Conservation (phyloP, 23 tunicate genomes). For the Phallusia fumigata region DNA sequence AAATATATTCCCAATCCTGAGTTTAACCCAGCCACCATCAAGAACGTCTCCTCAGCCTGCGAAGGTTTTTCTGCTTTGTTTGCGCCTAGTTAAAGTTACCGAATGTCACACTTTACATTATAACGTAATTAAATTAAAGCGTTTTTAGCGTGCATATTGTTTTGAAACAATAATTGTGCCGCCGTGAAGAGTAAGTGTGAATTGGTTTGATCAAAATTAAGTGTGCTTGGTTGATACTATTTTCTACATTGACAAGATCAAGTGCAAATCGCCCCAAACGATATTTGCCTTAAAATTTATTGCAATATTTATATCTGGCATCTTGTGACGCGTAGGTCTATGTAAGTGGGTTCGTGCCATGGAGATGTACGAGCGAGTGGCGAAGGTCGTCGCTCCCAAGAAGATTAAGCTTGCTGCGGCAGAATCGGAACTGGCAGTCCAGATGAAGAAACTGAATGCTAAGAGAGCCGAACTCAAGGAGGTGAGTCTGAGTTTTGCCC, state of each 20-base stretch:
- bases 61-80: no score
- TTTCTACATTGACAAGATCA: no score
- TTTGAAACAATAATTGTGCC: no score
- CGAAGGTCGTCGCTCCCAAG: slow-evolving; percentile 97
- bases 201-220: no score
- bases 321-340: slow-evolving; percentile 43
- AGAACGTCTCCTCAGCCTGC: slow-evolving; percentile 96
- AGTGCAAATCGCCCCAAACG: no score
- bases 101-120: no score
- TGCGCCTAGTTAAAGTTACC: no score
- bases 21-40: slow-evolving; percentile 81
- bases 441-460: slow-evolving; percentile 81
- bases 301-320: neutral
- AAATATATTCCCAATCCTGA: slow-evolving; percentile 87
- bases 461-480: slow-evolving; percentile 91
- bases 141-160: no score
- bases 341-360: slow-evolving; percentile 97
- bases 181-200: no score
- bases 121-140: no score
- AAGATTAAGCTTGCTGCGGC: slow-evolving; percentile 91
- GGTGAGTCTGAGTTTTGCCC: slow-evolving; percentile 26
- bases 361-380: slow-evolving; percentile 96
- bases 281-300: neutral
- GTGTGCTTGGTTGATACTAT: no score
- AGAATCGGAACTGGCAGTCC: slow-evolving; percentile 69